phyloP scores from a whole-genome alignment of 2,888 invertebrate species.

The Drosophila fulvimacula region DNA sequence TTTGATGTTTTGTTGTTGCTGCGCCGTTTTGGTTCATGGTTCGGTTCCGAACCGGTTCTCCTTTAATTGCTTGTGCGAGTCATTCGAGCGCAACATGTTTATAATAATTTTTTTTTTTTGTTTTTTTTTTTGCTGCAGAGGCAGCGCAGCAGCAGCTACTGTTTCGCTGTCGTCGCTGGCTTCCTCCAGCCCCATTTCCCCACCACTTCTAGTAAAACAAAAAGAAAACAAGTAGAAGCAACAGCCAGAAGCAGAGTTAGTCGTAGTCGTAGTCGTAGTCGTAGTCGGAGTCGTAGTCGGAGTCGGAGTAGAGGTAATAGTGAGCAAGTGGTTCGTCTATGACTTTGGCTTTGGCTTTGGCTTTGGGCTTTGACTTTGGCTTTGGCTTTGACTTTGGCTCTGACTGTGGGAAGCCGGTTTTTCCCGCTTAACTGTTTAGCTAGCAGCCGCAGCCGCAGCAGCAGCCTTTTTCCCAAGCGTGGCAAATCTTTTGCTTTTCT shows the following conservation, averaged over 20 bases:
- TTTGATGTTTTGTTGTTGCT: constrained; percentile 8
- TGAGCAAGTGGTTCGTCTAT: constrained; percentile 55
- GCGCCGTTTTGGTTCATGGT: constrained; percentile 48
- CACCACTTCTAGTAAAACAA: constrained; percentile 17
- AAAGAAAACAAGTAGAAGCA: constrained; percentile 11
- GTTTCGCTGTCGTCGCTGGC: constrained; percentile 42
- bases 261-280: too few relatives aligned
- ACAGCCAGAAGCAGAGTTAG: not conserved
- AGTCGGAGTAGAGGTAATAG: not conserved
- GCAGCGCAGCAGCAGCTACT: constrained; percentile 38
- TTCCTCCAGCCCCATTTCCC: not conserved
- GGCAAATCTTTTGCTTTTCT: constrained; percentile 47
- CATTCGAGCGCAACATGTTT: constrained; percentile 63
- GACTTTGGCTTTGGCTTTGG: constrained; percentile 12
- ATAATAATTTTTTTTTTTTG: constrained; percentile 53
- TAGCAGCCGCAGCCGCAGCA: constrained; percentile 7
- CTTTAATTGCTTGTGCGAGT: constrained; percentile 34
- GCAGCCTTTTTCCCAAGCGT: constrained; percentile 51
- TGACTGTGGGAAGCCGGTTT: constrained; percentile 64
- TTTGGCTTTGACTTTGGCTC: constrained; percentile 17
- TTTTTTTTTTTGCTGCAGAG: constrained; percentile 31
- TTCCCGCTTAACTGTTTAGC: constrained; percentile 50
- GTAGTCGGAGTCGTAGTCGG: not conserved
- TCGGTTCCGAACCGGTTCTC: constrained; percentile 53
- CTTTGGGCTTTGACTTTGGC: constrained; percentile 1